These are phyloP conservation scores for Leptarthrus brevirostris DNA, from an alignment of 2,888 invertebrate species.

Conservation along the genomic window DNA sequence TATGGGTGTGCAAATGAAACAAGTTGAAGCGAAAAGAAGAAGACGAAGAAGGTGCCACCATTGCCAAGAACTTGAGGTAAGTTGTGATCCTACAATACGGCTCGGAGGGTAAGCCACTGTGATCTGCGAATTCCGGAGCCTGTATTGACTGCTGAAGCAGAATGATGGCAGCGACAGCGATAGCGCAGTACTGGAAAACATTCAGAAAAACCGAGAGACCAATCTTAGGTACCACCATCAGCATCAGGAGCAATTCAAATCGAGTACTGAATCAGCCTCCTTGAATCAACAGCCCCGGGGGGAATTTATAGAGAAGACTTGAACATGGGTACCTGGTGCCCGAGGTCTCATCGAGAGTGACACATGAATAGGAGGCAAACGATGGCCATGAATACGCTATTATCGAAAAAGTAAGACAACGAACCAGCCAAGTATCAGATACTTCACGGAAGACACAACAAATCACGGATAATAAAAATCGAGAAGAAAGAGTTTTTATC, in stretches of 20 bases:
- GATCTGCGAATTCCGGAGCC: conserved; percentile 4
- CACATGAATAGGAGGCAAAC: conserved; percentile 45
- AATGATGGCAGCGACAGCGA: conserved; percentile 29
- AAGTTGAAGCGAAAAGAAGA: conserved; percentile 11
- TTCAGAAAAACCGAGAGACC: neutral
- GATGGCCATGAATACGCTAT: conserved; percentile 50
- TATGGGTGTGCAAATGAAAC: conserved; percentile 25
- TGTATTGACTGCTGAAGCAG: neutral
- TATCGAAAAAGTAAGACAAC: conserved; percentile 49
- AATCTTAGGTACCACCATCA: conserved; percentile 2
- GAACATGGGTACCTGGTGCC: conserved; percentile 38
- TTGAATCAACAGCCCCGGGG: neutral
- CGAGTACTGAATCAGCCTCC: neutral
- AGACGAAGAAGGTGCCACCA: neutral
- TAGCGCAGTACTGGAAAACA: conserved; percentile 23
- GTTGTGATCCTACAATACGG: neutral
- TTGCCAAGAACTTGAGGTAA: neutral
- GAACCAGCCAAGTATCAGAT: conserved; percentile 42
- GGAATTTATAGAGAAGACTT: neutral
- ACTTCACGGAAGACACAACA: conserved; percentile 47
- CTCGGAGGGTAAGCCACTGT: conserved; percentile 1
- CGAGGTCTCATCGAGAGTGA: conserved; percentile 45
- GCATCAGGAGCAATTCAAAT: neutral
- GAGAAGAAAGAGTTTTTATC: neutral
- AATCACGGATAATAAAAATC: conserved; percentile 26